A percentile compares a stretch with the other conserved stretches of the same genome.
phyloP scores from a whole-genome alignment of 2,888 invertebrate species.

The Habrosyne pyritoides region DNA sequence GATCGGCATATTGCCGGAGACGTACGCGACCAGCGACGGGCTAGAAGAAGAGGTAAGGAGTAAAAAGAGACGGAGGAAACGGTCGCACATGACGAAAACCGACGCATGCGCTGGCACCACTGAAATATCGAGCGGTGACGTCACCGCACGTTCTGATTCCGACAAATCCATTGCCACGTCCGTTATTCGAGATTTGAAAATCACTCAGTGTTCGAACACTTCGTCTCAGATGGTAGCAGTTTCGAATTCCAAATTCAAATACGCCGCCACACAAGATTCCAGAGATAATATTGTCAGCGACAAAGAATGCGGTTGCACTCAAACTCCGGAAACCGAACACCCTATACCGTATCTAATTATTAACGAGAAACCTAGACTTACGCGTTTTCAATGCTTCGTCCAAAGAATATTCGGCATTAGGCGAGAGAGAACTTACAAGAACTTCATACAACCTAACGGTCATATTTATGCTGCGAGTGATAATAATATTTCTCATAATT shows the following conservation, averaged over 20 bases:
- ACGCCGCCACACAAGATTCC: constrained; percentile 40
- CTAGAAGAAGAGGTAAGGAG: constrained; percentile 26
- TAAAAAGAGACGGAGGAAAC: constrained; percentile 40
- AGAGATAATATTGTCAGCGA: constrained; percentile 36
- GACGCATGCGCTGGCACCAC: constrained; percentile 66
- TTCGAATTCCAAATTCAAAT: constrained; percentile 23
- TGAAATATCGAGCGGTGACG: constrained; percentile 50
- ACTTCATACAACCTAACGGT: constrained; percentile 36
- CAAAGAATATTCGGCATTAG: constrained; percentile 64
- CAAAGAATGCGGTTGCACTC: constrained; percentile 42
- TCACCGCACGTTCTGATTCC: constrained; percentile 23
- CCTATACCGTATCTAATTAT: constrained; percentile 42
- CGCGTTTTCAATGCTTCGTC: constrained; percentile 66
- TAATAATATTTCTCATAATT: constrained; percentile 51
- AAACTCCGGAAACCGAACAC: constrained; percentile 27
- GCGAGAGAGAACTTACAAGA: constrained; percentile 39
- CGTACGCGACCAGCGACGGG: constrained; percentile 17
- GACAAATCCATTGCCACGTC: constrained; percentile 43
- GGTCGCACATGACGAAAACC: constrained; percentile 64
- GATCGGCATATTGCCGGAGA: constrained; percentile 62
- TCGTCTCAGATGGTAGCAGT: constrained; percentile 43
- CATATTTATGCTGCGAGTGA: constrained; percentile 62
- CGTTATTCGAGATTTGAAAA: constrained; percentile 53
- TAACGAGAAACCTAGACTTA: constrained; percentile 50
- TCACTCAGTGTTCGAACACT: constrained; percentile 41